Evolutionary conservation across 2,797 vertebrate species (phyloP).

Genomic region (Molossus alvarezi): DNA sequence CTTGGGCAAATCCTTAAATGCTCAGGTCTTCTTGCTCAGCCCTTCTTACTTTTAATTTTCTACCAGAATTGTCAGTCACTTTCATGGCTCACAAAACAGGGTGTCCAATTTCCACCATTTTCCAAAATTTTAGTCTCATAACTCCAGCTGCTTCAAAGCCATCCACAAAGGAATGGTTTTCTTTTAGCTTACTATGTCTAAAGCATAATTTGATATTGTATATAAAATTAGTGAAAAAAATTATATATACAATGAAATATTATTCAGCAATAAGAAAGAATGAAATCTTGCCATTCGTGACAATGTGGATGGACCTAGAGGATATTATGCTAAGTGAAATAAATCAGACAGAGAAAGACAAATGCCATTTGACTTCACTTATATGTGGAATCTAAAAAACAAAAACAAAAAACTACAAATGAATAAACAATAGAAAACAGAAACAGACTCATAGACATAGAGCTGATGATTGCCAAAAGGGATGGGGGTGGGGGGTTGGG

Average conservation of each 20-base stretch:
- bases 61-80: background rate
- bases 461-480: background rate
- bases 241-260: background rate
- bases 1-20: background rate
- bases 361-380: background rate
- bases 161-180: background rate
- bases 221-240: conserved; percentile 45
- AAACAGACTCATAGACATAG: background rate
- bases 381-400: background rate
- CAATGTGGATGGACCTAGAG: background rate
- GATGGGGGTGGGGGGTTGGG: background rate
- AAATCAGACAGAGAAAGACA: background rate
- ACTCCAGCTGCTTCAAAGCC: background rate
- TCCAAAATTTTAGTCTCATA: background rate
- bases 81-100: background rate
- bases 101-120: background rate
- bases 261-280: background rate
- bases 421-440: background rate
- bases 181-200: conserved; percentile 44
- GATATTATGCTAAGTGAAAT: background rate
- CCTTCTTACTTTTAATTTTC: background rate
- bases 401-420: background rate
- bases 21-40: background rate
- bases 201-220: conserved; percentile 47
- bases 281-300: background rate